Evolutionary conservation across 2,888 invertebrate genomes (phyloP).

Genomic region (Phengaris arion): DNA sequence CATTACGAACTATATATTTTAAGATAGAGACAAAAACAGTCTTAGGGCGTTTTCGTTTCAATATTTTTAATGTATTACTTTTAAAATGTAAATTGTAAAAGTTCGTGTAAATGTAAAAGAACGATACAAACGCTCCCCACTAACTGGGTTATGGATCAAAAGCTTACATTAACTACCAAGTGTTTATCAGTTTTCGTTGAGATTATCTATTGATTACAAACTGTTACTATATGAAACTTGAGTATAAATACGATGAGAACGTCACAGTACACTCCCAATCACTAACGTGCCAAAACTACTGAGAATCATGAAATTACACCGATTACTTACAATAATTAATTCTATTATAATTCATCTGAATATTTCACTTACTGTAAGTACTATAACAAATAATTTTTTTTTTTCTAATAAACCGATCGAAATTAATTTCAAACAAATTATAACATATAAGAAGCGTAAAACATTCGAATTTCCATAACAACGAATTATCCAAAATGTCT

Average conservation of each 20-base stretch:
- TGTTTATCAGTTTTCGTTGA: constrained; percentile 12
- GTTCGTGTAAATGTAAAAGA: constrained; percentile 53
- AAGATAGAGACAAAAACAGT: constrained; percentile 74
- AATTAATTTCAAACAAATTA: constrained; percentile 30
- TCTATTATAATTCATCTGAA: constrained; percentile 46
- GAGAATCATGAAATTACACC: constrained; percentile 41
- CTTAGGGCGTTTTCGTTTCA: constrained; percentile 68
- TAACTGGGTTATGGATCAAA: neutral
- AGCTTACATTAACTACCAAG: constrained; percentile 1
- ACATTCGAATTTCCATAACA: constrained; percentile 32
- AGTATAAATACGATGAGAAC: constrained; percentile 33
- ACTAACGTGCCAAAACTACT: constrained; percentile 40
- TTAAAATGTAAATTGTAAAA: constrained; percentile 70
- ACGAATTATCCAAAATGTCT: constrained; percentile 32
- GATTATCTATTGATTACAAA: constrained; percentile 15
- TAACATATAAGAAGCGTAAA: constrained; percentile 36
- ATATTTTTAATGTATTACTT: constrained; percentile 54
- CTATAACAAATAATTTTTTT: constrained; percentile 39
- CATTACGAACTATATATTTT: constrained; percentile 73
- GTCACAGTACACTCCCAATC: constrained; percentile 44
- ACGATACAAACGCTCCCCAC: constrained; percentile 42
- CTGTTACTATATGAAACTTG: constrained; percentile 34
- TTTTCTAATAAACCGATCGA: constrained; percentile 33
- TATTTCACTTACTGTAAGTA: constrained; percentile 51
- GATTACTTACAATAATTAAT: constrained; percentile 41